phyloP scores from a whole-genome alignment of 2,888 invertebrate genomes.

The Coelogynopora nodosa region DNA sequence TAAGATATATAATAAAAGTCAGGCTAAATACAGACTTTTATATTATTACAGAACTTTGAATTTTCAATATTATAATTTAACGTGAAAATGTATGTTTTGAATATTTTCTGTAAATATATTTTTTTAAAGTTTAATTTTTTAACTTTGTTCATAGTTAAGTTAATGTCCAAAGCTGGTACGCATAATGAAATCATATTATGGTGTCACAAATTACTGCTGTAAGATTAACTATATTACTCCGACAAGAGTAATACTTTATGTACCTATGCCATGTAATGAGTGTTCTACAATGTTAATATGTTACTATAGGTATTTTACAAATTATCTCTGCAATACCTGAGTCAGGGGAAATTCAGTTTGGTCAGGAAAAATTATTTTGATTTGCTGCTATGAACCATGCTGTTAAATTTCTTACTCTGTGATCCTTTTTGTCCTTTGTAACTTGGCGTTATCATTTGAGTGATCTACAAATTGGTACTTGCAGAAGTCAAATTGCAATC shows the following conservation, averaged over 20 bases:
- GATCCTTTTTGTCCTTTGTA: too few species aligned
- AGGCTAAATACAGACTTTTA: background rate
- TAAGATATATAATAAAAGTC: background rate
- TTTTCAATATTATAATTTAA: background rate
- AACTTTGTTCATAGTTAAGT: too few species aligned
- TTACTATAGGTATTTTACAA: too few species aligned
- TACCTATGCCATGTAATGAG: too few species aligned
- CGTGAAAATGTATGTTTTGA: background rate
- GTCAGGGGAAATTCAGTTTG: background rate
- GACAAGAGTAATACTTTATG: too few species aligned
- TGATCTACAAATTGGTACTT: too few species aligned
- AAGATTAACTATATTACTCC: background rate
- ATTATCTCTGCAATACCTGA: background rate
- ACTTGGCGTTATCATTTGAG: too few species aligned
- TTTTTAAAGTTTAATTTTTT: too few species aligned
- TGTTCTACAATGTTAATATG: too few species aligned
- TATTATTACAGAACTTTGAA: background rate
- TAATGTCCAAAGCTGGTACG: too few species aligned
- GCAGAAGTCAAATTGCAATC: too few species aligned
- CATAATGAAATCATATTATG: background rate
- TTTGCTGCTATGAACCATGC: background rate
- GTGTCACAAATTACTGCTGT: background rate
- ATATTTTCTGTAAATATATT: background rate
- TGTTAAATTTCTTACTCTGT: too few species aligned
- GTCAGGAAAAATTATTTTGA: background rate